Evolutionary conservation across 2,113 vertebrate species (phyloP), one percentile per base, ranked within the genome.

Genomic region (Beaufortia kweichowensis): DNA sequence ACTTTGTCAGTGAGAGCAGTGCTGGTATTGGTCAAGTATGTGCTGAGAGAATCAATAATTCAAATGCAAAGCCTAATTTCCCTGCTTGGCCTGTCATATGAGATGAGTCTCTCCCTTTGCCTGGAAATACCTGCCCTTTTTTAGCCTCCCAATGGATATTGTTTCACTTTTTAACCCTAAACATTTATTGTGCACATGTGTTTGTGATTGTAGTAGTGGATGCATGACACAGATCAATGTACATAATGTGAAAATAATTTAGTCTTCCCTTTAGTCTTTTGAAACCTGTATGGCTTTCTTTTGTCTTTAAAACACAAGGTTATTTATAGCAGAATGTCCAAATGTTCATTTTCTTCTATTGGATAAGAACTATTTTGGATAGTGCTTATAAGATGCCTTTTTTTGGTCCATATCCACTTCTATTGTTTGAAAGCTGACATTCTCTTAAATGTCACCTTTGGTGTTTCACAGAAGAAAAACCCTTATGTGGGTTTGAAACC

Each of bases 31-130:
- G 64, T 74, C 72, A 56, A 74, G 68, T 48, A 59, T 67, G 61
- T 50, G 71, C 73, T 17, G 39, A 35, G 26, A 60, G 60, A 84
- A 82, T 86, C 17, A 84, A 84, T 81, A 48, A 83, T 86, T 80
- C 15, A 84, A 64, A 78, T 21, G 12, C 19, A 55, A 79, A 78
- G 43, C 68, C 64, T 68, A 61, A 79, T 81, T 81, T 81, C 48
- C 65, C 43, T 73, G 39, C 74, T 76, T 68, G 74, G 50, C 57
- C 35, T 74, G 74, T 23, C 62, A 61, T 61, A 46, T 76, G 73
- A 79, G 76, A 63, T 63, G 78, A 64, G 62, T 76, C 7, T 55
- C 39, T 70, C 8, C 48, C 33, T 53, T 53, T 2, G 24, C 23
- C 53, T 26, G 19, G 11, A 53, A 53, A 53, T n/a, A 53, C 19